Conservation (phyloP, 2,113 vertebrate species). For the Indicator maculatus region DNA sequence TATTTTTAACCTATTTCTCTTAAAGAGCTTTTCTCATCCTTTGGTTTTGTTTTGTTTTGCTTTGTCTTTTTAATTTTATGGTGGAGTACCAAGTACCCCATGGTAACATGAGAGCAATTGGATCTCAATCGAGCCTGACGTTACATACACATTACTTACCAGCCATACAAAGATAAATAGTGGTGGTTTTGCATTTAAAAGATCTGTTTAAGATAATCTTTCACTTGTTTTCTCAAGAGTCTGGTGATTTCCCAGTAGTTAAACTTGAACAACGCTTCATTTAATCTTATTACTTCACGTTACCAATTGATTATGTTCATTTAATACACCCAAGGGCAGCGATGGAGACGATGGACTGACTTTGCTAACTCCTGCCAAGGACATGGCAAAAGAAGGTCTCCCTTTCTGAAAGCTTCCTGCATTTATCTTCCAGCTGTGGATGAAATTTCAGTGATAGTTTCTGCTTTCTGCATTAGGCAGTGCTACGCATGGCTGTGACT, state of each 20-base stretch:
- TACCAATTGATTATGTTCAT: background rate
- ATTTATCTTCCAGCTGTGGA: background rate
- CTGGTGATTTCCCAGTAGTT: background rate
- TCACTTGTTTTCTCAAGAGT: background rate
- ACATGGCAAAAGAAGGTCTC: background rate
- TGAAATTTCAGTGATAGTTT: background rate
- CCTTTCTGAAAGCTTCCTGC: background rate
- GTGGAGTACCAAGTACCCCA: background rate
- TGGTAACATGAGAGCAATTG: background rate
- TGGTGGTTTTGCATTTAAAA: background rate
- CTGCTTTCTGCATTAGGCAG: background rate
- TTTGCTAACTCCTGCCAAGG: background rate
- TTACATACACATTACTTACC: background rate
- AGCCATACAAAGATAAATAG: background rate
- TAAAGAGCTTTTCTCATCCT: background rate
- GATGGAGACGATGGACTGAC: rapidly evolving
- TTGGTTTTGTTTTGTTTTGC: background rate
- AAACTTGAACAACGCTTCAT: background rate
- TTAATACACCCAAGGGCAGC: background rate
- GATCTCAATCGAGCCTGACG: background rate
- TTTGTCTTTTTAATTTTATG: background rate
- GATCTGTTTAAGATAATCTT: background rate
- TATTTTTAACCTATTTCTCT: background rate
- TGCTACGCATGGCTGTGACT: rapidly evolving
- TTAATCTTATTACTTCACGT: background rate